Base-by-base conservation (phyloP, 2,113 vertebrate genomes). In the Hippocampus zosterae region DNA sequence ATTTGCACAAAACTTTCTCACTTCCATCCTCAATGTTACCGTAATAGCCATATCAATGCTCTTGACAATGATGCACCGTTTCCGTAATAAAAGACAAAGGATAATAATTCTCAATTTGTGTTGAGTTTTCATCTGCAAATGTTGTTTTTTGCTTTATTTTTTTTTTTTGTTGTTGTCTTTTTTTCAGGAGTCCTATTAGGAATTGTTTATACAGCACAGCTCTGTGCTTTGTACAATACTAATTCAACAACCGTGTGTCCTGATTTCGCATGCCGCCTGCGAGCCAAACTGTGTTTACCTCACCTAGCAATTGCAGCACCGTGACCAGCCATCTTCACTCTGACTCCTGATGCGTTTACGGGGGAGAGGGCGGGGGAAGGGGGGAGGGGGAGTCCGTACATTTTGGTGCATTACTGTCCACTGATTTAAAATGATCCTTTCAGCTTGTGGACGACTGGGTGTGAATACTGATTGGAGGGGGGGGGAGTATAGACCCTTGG, bases 381-480 rank as follows among this genome's bases (percentile, higher is more conserved):
- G 27, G 57, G 33, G 27, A 8, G 67, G 63, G 69, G 57, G 66
- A 12, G 10, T 69, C 42, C 50, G 67, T 61, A 73, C 64, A 70
- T 76, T 29, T 67, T 40, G 67, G 18, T 68, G 67, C 73, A 78
- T 82, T 79, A 80, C 77, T 76, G 67, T 63, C 71, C 75, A 79
- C 74, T 79, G 81, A 80, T 76, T 86, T 55, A 68, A 76, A 70
- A 73, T 76, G 68, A 72, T 74, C 61, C 64, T 65, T 71, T 53
- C 68, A 50, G 67, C 42, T 42, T 66, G 41, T 66, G 59, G 11
- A 25, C 2, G 25, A 60, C n/a, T 74, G 60, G 64, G 27, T 78
- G 46, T 75, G 75, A 83, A 77, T 79, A 70, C 68, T 80, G 52
- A 81, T 75, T 56, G 29, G 70, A 72, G 41, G 65, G 68, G 29